Evolutionary conservation across 2,888 invertebrate species (phyloP).

Genomic region (Teleogryllus oceanicus): DNA sequence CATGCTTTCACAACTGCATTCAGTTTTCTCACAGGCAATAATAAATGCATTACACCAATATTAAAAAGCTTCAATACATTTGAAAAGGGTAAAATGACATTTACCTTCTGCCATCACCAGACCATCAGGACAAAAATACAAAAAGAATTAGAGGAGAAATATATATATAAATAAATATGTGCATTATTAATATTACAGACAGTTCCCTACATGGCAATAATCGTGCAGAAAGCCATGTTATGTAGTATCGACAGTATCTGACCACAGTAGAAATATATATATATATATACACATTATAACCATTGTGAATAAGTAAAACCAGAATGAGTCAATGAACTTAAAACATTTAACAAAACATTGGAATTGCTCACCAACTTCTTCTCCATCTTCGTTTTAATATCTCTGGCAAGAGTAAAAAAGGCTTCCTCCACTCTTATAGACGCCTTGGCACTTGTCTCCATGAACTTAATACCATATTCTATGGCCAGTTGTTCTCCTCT

Average conservation of each 20-base stretch:
- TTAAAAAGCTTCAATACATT: background rate
- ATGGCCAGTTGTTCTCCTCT: constrained; percentile 94
- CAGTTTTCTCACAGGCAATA: too few species aligned
- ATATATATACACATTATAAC: too few species aligned
- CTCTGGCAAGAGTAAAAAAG: constrained; percentile 94
- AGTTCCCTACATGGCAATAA: too few species aligned
- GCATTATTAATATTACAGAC: too few species aligned
- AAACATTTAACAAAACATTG: background rate
- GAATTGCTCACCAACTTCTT: constrained; percentile 81
- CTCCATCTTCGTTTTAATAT: constrained; percentile 97
- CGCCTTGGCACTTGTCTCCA: constrained; percentile 98
- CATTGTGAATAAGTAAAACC: too few species aligned
- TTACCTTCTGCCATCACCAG: constrained; percentile 48
- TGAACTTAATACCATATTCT: constrained; percentile 98
- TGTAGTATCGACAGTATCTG: too few species aligned
- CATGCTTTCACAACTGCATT: too few species aligned
- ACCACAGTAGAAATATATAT: too few species aligned
- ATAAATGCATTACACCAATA: background rate
- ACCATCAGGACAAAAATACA: constrained; percentile 41
- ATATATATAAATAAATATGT: constrained; percentile 28
- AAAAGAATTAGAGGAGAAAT: constrained; percentile 40
- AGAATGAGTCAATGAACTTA: background rate
- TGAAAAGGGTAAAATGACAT: constrained; percentile 38
- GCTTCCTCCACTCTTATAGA: constrained; percentile 97
- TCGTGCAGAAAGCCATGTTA: too few species aligned